These are phyloP conservation scores for Tiaroga cobitis DNA, from an alignment of 2,797 vertebrate species.

Conservation along the genomic window DNA sequence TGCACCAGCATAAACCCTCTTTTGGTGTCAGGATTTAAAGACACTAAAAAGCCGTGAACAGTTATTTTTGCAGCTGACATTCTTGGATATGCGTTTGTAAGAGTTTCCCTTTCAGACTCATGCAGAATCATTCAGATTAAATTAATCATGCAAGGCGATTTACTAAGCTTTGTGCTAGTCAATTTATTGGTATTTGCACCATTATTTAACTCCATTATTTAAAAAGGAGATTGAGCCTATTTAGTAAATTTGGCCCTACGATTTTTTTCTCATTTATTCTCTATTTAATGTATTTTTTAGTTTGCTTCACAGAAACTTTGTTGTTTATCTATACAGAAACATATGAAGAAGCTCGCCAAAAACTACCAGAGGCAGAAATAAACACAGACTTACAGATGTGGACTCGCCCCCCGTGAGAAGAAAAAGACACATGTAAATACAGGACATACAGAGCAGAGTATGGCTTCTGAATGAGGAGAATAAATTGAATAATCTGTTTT, in stretches of 20 bases:
- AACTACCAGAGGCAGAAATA: not conserved
- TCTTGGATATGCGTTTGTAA: not conserved
- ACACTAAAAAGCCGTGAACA: not conserved
- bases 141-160: not conserved
- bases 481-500: not conserved
- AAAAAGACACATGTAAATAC: constrained; percentile 12
- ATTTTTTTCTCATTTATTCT: too few relatives aligned
- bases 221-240: too few relatives aligned
- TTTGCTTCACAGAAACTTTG: not conserved
- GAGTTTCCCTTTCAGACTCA: not conserved
- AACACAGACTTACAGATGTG: not conserved
- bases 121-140: too few relatives aligned
- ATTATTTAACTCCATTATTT: too few relatives aligned
- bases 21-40: not conserved
- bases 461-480: not conserved
- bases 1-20: not conserved
- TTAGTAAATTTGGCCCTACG: not conserved
- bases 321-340: not conserved
- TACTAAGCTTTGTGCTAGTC: not conserved
- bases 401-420: not conserved
- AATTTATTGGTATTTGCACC: too few relatives aligned
- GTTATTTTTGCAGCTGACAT: not conserved
- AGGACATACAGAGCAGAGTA: not conserved
- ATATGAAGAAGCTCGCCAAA: not conserved
- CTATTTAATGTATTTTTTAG: not conserved